Evolutionary conservation across 2,113 vertebrate genomes (phyloP).

Genomic region (Echinops telfairi): DNA sequence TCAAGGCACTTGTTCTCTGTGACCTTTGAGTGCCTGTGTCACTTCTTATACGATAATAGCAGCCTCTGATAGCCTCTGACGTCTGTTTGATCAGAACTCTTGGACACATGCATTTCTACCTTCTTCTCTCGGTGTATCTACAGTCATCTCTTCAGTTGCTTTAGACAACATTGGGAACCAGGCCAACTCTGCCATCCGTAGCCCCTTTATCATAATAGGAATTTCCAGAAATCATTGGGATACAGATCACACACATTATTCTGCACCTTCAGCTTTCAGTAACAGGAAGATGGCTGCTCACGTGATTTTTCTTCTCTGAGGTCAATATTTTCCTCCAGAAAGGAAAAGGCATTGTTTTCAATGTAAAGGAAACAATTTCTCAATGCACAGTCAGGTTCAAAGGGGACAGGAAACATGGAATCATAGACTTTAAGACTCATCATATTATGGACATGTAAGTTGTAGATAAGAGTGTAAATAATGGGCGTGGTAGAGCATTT

Average conservation of each 20-base stretch:
- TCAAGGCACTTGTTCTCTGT: neutral
- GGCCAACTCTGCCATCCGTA: constrained; percentile 43
- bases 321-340: neutral
- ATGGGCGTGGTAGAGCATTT: neutral
- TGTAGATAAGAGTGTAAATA: neutral
- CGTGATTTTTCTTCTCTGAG: constrained; percentile 64
- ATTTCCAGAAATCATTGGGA: constrained; percentile 68
- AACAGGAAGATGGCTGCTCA: constrained; percentile 70
- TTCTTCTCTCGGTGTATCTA: neutral
- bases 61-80: neutral
- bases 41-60: neutral
- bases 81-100: neutral
- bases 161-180: constrained; percentile 38
- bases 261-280: constrained; percentile 39
- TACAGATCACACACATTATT: constrained; percentile 63
- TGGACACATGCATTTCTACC: accelerated
- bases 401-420: constrained; percentile 51
- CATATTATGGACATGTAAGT: neutral
- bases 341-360: constrained; percentile 44
- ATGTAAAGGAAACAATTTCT: constrained; percentile 64
- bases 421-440: constrained; percentile 11
- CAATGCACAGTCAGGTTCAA: constrained; percentile 41
- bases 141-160: constrained; percentile 3
- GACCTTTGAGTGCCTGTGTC: neutral
- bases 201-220: constrained; percentile 71